Base-by-base conservation (phyloP, 2,113 vertebrate genomes). In the Pipa parva region DNA sequence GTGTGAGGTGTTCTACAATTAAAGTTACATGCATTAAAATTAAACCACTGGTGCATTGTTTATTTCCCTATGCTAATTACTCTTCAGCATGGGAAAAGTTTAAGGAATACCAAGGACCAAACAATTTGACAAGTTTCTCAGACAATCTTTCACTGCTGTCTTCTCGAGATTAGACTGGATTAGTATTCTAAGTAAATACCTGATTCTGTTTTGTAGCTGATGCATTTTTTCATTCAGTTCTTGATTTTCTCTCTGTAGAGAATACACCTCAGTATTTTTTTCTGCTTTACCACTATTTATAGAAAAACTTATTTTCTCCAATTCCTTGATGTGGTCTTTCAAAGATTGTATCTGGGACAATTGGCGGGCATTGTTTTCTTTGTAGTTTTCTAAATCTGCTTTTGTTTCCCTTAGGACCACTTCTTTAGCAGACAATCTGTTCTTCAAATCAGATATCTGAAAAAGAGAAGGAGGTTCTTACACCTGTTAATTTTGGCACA, bases 391-490 rank as follows among this genome's bases (percentile, higher is more conserved):
- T 56, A 81, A 36, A 21, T 84, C 74, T 11, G 28, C 71, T 55
- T 78, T 77, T 15, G 73, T 64, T 37, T 75, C 59, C 70, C 76
- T 73, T 46, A 80, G 63, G 21, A 63, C 71, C 33, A 28, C 61
- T 63, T 81, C 77, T 73, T 82, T 72, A 2, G 62, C 39, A 42
- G 75, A 7, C 45, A 82, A 48, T 7, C 77, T 75, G 22, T 61
- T 81, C 69, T 73, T 75, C 56, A 85, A 74, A 75, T 79, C 74
- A 61, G 74, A 79, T 22, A 74, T 22, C 75, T 82, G 68, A 33
- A 57, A 61, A 74, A 13, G 51, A 55, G n/a, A 0, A 13, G n/a
- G n/a, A n/a, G n/a, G n/a, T n/a, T n/a, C n/a, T n/a, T n/a, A n/a
- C n/a, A n/a, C n/a, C n/a, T n/a, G n/a, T n/a, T n/a, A n/a, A n/a